These are phyloP conservation scores for Nesogale talazaci DNA, from an alignment of 2,113 vertebrate species.

Conservation along the genomic window DNA sequence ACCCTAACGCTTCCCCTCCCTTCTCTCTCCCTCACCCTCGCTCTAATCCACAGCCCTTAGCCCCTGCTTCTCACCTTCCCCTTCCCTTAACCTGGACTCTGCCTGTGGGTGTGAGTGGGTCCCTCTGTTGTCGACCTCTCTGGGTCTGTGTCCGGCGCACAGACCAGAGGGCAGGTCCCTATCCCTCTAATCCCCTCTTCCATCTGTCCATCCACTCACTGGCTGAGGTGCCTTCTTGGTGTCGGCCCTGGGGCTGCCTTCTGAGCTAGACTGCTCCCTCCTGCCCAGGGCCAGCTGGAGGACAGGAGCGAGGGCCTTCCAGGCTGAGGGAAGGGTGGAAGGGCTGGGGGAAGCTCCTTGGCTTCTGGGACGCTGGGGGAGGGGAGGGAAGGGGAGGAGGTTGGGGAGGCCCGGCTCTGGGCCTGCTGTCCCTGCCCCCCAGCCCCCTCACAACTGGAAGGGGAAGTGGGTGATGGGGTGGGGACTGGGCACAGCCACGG, in stretches of 20 bases:
- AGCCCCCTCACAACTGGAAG: not conserved
- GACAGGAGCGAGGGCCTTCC: not conserved
- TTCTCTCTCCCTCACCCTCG: no score
- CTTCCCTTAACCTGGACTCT: not conserved
- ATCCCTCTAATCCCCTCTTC: not conserved
- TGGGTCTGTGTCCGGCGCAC: not conserved
- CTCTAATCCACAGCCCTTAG: no score
- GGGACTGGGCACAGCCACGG: conserved; percentile 35
- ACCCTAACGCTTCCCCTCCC: no score
- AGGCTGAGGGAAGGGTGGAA: not conserved
- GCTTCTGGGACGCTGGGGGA: not conserved
- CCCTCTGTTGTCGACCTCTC: not conserved
- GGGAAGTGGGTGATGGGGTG: conserved; percentile 46
- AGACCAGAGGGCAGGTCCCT: no score
- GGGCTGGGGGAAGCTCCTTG: not conserved
- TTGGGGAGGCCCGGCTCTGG: accelerated
- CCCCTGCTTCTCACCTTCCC: no score
- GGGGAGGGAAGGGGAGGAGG: not conserved
- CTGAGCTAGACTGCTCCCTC: not conserved
- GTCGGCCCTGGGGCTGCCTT: not conserved
- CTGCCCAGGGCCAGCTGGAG: not conserved
- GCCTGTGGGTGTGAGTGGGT: accelerated
- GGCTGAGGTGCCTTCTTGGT: not conserved
- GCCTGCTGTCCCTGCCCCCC: not conserved
- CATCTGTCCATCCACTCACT: not conserved